These are phyloP conservation scores for Mormyrops boulengeri DNA, from an alignment of 2,797 vertebrate genomes.

Conservation along the genomic window DNA sequence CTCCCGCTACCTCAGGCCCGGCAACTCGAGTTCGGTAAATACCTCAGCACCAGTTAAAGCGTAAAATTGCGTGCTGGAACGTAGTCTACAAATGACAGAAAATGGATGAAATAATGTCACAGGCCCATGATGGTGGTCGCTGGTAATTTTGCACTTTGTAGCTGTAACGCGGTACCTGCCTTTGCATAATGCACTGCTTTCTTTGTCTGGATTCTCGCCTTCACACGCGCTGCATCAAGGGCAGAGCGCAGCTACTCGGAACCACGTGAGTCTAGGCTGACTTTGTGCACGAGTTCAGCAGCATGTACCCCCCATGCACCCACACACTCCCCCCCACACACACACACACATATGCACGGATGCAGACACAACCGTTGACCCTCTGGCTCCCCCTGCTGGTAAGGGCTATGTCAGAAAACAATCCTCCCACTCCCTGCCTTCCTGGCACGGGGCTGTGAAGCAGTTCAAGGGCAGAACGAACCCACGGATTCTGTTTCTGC, in stretches of 20 bases:
- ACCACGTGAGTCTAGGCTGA: background rate
- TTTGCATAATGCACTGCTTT: background rate
- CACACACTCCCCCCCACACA: background rate
- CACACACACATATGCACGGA: background rate
- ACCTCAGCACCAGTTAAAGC: background rate
- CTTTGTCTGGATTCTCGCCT: background rate
- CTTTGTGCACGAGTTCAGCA: background rate
- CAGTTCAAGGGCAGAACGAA: constrained; percentile 3
- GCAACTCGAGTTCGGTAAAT: background rate
- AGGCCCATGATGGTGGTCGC: background rate
- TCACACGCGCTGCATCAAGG: background rate
- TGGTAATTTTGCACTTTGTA: background rate
- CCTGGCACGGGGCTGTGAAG: background rate
- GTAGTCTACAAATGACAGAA: background rate
- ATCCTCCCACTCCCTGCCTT: background rate
- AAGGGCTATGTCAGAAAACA: background rate
- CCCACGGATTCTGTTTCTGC: background rate
- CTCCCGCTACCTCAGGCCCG: background rate
- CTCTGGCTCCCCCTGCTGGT: constrained; percentile 8
- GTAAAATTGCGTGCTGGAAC: background rate
- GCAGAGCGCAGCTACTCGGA: background rate
- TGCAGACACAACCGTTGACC: background rate
- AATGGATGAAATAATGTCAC: background rate
- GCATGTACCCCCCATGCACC: background rate
- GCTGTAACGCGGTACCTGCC: background rate